Base-by-base conservation (phyloP, 2,888 invertebrate species). In the Stegophylla sp. region DNA sequence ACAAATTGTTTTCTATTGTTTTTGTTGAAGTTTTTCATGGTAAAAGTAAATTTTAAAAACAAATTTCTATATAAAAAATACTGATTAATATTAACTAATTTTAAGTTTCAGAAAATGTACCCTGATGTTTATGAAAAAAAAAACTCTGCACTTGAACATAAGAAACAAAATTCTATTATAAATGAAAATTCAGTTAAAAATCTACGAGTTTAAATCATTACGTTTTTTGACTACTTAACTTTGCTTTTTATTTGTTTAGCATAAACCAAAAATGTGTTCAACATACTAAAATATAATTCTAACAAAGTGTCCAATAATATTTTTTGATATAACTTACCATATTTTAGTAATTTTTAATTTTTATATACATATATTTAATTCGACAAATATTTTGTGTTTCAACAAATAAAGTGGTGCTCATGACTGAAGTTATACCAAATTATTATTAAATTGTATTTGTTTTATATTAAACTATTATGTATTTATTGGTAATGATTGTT, bases 41-140 rank as follows among this genome's bases (percentile, higher is more conserved):
- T 3, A 34, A 34, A 7, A 5, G 34, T 34, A 5, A 34, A 34
- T 34, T 34, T 34, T 34, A 34, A 34, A 34, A n/a, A n/a, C n/a
- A n/a, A n/a, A 34, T 34, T 7, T 34, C 7, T 34, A 5, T 3
- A 7, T 34, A 7, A 34, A 34, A 34, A 5, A 41, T 41, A 34
- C 12, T 53, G 4, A 53, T 56, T 56, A 51, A 17, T 17, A 56
- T 28, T 45, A 23, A 23, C 17, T 51, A 53, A 48, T 48, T 61
- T 43, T 67, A 28, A 79, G 79, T 79, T 79, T 61, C 79, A 71
- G 23, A 79, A 79, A 34, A n/a, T 79, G 20, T 79, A 79, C 9
- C 79, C 79, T 17, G 79, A 79, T 34, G 79, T 79, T 17, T 79
- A 71, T 61, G 26, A 56, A n/a, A 67, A 17, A 34, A 79, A 48